Percentiles rank a stretch among this genome's conserved stretches.
Evolutionary conservation across 2,113 vertebrate genomes (phyloP).

Genomic region (Erpornis zantholeuca): DNA sequence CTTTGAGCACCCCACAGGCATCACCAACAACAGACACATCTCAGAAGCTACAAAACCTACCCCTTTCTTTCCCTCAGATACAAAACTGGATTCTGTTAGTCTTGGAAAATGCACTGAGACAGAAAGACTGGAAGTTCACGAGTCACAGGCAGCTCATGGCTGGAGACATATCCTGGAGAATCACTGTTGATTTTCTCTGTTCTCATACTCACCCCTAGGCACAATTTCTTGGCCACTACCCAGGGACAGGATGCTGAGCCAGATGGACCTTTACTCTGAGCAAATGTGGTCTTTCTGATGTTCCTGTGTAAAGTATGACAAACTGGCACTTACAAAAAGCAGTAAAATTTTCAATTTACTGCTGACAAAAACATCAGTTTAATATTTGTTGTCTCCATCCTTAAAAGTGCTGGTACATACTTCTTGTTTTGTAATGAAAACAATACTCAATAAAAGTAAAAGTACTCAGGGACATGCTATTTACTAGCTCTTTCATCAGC

Average conservation of each 20-base stretch:
- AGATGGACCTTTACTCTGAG: slow-evolving; percentile 21
- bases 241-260: slow-evolving; percentile 25
- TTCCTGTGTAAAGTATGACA: background rate
- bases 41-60: background rate
- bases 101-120: background rate
- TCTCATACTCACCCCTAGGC: background rate
- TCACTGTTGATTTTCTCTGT: background rate
- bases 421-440: background rate
- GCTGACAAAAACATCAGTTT: background rate
- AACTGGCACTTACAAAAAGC: background rate
- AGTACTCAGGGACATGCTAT: background rate
- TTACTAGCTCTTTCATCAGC: background rate
- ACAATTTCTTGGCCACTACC: slow-evolving; percentile 11
- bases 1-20: background rate
- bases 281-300: slow-evolving; percentile 10
- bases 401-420: background rate
- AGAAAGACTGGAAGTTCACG: background rate
- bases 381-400: background rate
- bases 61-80: background rate
- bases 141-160: background rate
- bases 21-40: background rate
- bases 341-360: background rate
- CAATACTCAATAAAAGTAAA: background rate
- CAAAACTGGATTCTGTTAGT: background rate
- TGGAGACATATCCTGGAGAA: background rate